Evolutionary conservation across 2,113 vertebrate genomes (phyloP).

Genomic region (Pluvialis apricaria): DNA sequence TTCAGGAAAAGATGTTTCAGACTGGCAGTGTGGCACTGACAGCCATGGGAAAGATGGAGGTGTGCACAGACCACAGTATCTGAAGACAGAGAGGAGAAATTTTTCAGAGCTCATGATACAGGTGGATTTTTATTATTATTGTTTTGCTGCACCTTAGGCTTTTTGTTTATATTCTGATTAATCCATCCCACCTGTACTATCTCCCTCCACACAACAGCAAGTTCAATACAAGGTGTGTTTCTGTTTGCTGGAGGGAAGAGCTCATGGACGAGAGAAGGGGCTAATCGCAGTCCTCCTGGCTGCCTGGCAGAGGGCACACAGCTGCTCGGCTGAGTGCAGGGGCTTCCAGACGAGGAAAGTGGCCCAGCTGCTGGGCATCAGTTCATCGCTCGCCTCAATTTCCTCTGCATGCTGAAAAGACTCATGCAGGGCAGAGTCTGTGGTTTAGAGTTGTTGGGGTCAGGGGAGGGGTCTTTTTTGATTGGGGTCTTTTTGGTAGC

Average conservation of each 20-base stretch:
- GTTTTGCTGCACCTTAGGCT: background rate
- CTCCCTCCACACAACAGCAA: background rate
- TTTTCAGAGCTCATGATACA: background rate
- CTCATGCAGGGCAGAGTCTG: accelerated
- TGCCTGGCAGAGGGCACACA: background rate
- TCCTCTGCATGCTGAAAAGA: background rate
- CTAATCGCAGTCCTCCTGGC: background rate
- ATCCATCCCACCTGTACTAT: background rate
- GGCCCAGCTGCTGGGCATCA: background rate
- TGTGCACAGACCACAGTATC: background rate
- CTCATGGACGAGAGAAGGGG: background rate
- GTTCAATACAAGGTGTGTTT: background rate
- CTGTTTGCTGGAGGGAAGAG: background rate
- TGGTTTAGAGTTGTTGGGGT: background rate
- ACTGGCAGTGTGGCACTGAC: background rate
- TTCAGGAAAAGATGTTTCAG: background rate
- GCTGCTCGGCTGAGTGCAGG: background rate
- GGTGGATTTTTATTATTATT: background rate
- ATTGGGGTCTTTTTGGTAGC: background rate
- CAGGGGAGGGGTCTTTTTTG: accelerated
- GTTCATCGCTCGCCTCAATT: background rate
- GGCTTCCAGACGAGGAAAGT: background rate
- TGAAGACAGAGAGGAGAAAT: background rate
- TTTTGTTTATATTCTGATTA: background rate
- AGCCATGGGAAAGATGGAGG: background rate